Conservation (phyloP, 2,113 vertebrate genomes). For the Ahaetulla prasina region DNA sequence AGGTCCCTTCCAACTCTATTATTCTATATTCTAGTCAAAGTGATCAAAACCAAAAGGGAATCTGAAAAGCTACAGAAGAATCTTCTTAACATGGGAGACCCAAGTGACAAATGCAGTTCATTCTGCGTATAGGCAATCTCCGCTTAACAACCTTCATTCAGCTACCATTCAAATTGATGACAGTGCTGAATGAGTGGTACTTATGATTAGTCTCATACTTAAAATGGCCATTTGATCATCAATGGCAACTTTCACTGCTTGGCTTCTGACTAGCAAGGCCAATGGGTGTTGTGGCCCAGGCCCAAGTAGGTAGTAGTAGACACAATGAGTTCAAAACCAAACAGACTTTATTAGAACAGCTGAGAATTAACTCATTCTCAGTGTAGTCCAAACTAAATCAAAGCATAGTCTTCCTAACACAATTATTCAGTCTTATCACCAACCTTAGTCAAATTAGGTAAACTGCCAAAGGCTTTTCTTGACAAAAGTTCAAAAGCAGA, state of each 20-base stretch:
- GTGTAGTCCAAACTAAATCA: too few relatives aligned
- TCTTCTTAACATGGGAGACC: background rate
- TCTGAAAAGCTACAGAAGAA: background rate
- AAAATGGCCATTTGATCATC: background rate
- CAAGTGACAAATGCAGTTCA: background rate
- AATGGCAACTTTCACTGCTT: background rate
- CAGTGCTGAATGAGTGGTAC: background rate
- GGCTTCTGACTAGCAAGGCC: background rate
- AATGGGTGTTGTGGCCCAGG: too few relatives aligned
- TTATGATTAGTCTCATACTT: background rate
- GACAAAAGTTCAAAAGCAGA: too few relatives aligned
- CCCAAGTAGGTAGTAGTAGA: too few relatives aligned
- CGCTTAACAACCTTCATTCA: background rate
- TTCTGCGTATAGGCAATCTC: background rate
- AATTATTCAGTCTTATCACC: too few relatives aligned
- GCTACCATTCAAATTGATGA: background rate
- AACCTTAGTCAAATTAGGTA: too few relatives aligned
- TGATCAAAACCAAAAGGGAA: background rate
- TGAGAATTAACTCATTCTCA: too few relatives aligned
- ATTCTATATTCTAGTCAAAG: background rate
- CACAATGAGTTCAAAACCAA: too few relatives aligned
- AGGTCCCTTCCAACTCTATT: too few relatives aligned
- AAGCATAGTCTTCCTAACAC: too few relatives aligned
- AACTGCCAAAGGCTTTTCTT: too few relatives aligned
- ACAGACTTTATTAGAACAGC: too few relatives aligned